These are phyloP conservation scores for Dicrostonyx torquatus DNA, from an alignment of 2,797 vertebrate species.

Conservation along the genomic window DNA sequence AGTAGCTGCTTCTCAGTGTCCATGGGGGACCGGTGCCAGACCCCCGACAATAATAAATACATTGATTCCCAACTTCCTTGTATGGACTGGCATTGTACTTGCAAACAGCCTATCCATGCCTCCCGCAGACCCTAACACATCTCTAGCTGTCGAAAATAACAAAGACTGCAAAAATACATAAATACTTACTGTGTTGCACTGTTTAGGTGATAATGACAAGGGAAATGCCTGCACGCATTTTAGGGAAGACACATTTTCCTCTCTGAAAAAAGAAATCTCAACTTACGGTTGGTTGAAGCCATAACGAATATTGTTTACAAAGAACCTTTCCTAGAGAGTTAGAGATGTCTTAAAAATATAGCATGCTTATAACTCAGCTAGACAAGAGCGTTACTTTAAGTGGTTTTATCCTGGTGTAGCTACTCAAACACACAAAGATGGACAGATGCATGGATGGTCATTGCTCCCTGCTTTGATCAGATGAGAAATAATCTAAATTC, in stretches of 20 bases:
- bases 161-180: not conserved
- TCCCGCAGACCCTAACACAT: not conserved
- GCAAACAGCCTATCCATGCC: not conserved
- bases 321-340: not conserved
- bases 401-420: not conserved
- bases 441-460: not conserved
- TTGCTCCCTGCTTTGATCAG: not conserved
- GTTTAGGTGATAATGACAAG: not conserved
- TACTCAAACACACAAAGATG: not conserved
- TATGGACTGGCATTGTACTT: no score
- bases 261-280: not conserved
- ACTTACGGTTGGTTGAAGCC: not conserved
- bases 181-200: not conserved
- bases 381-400: not conserved
- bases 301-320: not conserved
- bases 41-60: not conserved
- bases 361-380: not conserved
- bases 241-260: not conserved
- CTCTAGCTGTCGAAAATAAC: not conserved
- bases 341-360: not conserved
- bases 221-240: not conserved
- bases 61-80: not conserved
- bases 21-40: not conserved
- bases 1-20: not conserved
- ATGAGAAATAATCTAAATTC: not conserved